Evolutionary conservation across 2,113 vertebrate species (phyloP), one percentile per base, ranked within the genome.

Genomic region (Tupaia tana): DNA sequence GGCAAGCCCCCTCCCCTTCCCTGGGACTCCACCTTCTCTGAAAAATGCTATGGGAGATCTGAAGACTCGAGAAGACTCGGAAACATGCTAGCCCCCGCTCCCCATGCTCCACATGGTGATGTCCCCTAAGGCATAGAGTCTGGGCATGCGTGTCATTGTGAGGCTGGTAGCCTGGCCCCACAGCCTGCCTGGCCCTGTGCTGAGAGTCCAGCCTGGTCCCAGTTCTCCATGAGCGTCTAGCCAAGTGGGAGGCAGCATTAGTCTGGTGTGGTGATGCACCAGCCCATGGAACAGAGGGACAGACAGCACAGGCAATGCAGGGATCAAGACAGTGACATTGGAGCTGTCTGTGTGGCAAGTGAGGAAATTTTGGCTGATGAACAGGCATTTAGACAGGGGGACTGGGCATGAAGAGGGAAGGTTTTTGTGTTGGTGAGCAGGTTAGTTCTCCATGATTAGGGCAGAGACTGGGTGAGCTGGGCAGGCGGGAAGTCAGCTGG

Each of bases 101-200:
- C 27, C 54, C 56, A 8, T 4, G 19, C 58, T 19, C 75, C 43
- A 20, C 56, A 4, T 27, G 16, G 18, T 3, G 6, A 22, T 0
- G 0, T 43, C n/a, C 77, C 66, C 74, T 25, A 7, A 16, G 74
- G 31, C 0, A 0, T 8, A 14, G 66, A 31, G n/a, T 34, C 64
- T 64, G 66, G 56, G 43, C 16, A 0, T 1, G 13, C 3, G 27
- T 14, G n/a, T 54, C n/a, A 11, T 1, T 0, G 15, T 1, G 0
- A 69, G 63, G 19, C 69, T 27, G 34, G n/a, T 56, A 29, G 64
- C 43, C 7, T 64, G n/a, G 63, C 54, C 59, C 80, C 16, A 6
- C 6, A 3, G 12, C 54, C 24, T 34, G 78, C 11, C 29, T 7
- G n/a, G 66, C 66, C 24, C 34, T 2, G 22, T 14, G 27, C 31